Evolutionary conservation across 2,888 invertebrate species (phyloP).

Genomic region (Platerodrilus igneus): DNA sequence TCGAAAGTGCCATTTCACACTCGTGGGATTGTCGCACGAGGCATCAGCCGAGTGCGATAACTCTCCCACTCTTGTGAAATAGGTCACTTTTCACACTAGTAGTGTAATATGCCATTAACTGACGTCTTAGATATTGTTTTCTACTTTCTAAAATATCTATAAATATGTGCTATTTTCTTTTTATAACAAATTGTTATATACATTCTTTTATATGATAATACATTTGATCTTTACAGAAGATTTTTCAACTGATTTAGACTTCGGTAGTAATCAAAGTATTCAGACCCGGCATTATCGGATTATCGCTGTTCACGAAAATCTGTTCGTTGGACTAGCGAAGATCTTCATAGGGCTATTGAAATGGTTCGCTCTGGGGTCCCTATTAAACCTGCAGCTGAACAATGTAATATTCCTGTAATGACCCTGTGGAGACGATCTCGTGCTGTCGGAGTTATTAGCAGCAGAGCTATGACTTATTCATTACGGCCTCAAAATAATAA

Average conservation of each 20-base stretch:
- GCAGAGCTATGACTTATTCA: constrained; percentile 30
- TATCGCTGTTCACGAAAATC: constrained; percentile 18
- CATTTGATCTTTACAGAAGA: constrained; percentile 15
- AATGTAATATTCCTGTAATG: constrained; percentile 42
- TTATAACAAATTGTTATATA: not conserved
- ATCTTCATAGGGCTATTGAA: constrained; percentile 37
- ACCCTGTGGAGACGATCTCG: constrained; percentile 42
- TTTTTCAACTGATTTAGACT: constrained; percentile 10
- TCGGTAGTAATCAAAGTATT: constrained; percentile 9
- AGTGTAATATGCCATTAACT: no score
- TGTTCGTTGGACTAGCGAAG: constrained; percentile 36
- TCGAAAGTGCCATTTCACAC: no score
- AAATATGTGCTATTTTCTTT: no score
- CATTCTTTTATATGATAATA: not conserved
- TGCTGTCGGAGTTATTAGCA: constrained; percentile 37
- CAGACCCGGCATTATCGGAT: constrained; percentile 11
- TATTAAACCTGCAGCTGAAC: constrained; percentile 41
- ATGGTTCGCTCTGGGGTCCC: constrained; percentile 40
- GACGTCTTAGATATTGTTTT: no score
- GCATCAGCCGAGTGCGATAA: no score
- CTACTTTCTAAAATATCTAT: no score
- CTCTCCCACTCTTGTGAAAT: no score
- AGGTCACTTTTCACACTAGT: no score
- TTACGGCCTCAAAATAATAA: constrained; percentile 12
- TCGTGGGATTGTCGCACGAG: no score